A percentile compares a stretch with the other conserved stretches of the same genome.
Evolutionary conservation across 2,888 invertebrate species (phyloP).

Genomic region (Melitaea athalia): DNA sequence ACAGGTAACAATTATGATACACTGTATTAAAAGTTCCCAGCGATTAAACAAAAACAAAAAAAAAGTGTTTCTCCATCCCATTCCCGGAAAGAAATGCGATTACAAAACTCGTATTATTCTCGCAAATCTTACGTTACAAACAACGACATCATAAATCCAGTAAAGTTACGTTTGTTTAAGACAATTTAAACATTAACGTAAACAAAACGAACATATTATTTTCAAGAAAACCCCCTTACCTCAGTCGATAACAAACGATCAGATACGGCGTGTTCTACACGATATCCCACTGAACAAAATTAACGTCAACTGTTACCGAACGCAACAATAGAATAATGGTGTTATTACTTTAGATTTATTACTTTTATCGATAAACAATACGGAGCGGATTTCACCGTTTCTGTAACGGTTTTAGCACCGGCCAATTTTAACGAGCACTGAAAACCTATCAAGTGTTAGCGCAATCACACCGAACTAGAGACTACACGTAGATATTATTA

Average conservation of each 20-base stretch:
- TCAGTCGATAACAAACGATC: slow-evolving; percentile 31
- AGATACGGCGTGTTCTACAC: slow-evolving; percentile 37
- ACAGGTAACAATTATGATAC: not conserved
- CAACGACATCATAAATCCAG: slow-evolving; percentile 2
- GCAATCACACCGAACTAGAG: slow-evolving; percentile 22
- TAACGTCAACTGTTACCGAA: slow-evolving; percentile 40
- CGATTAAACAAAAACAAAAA: not conserved
- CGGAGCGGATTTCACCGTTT: slow-evolving; percentile 36
- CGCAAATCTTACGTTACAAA: not conserved
- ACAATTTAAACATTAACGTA: slow-evolving; percentile 28
- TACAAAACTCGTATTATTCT: not conserved
- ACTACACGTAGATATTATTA: slow-evolving; percentile 22
- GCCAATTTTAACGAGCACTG: slow-evolving; percentile 41
- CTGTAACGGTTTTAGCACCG: slow-evolving; percentile 41
- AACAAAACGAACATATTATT: slow-evolving; percentile 30
- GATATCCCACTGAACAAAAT: slow-evolving; percentile 40
- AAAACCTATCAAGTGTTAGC: slow-evolving; percentile 32
- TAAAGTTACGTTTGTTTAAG: not conserved
- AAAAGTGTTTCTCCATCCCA: not conserved
- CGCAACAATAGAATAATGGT: slow-evolving; percentile 44
- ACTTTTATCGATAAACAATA: slow-evolving; percentile 43
- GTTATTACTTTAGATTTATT: slow-evolving; percentile 45
- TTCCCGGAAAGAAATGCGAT: not conserved
- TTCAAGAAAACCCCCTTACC: slow-evolving; percentile 27
- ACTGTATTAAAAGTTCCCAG: not conserved